Conservation (phyloP, 2,113 vertebrate genomes). For the Lycaon pictus region DNA sequence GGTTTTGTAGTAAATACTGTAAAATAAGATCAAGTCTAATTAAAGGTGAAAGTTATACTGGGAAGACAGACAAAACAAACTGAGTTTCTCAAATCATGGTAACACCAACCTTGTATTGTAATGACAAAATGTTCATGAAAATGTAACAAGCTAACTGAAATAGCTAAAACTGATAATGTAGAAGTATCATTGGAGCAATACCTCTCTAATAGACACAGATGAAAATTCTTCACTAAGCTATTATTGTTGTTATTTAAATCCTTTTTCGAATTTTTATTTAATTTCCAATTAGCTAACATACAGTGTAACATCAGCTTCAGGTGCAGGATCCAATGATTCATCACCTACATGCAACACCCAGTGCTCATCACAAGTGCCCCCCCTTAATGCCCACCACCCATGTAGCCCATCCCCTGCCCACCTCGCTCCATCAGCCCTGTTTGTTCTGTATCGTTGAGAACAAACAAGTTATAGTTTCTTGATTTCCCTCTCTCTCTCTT, state of each 20-base stretch:
- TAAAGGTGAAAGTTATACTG: neutral
- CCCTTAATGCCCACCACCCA: neutral
- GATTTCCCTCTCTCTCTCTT: neutral
- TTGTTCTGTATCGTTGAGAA: neutral
- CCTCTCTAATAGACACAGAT: neutral
- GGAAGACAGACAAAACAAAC: neutral
- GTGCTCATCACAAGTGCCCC: neutral
- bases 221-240: neutral
- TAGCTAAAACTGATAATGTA: neutral
- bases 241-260: neutral
- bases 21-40: neutral
- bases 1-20: neutral
- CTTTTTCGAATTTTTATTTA: neutral
- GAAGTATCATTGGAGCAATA: neutral
- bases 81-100: neutral
- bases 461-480: neutral
- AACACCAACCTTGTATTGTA: neutral
- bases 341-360: neutral
- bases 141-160: neutral
- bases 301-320: neutral
- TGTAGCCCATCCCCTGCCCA: neutral
- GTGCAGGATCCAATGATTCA: neutral
- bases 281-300: neutral
- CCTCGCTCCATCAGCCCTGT: neutral
- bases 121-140: constrained; percentile 4